Percentiles rank a stretch among this genome's conserved stretches.
Conservation (phyloP, 1,140 invertebrate genomes). For the Eubasilissa regina region DNA sequence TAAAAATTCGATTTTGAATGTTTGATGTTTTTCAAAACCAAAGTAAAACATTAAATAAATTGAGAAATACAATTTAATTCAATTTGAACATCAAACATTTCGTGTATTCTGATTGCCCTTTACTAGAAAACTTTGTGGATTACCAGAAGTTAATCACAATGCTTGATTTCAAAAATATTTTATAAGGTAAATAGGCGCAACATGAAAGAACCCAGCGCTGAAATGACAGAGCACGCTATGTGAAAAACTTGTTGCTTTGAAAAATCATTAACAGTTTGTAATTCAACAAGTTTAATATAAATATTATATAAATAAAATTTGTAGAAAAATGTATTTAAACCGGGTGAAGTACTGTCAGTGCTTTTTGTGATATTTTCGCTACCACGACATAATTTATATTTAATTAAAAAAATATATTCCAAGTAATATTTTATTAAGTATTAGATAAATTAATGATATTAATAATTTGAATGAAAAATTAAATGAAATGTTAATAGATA, state of each 20-base stretch:
- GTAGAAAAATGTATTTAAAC: background rate
- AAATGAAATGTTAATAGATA: too few species aligned
- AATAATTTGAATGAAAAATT: too few species aligned
- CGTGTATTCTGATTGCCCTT: slow-evolving; percentile 1
- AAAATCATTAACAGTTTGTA: slow-evolving; percentile 19
- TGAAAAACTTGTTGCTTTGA: slow-evolving; percentile 30
- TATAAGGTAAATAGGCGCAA: slow-evolving; percentile 34
- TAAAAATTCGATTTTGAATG: background rate
- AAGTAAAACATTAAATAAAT: background rate
- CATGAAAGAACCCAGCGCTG: slow-evolving; percentile 21
- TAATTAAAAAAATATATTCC: too few species aligned
- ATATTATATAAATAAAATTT: background rate
- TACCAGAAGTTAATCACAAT: slow-evolving; percentile 21
- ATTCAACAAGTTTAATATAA: background rate
- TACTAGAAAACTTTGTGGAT: slow-evolving; percentile 15
- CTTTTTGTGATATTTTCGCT: too few species aligned
- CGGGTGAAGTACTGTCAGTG: background rate
- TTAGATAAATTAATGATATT: too few species aligned
- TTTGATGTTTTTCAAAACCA: background rate
- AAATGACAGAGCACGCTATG: slow-evolving; percentile 42
- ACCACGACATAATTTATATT: too few species aligned
- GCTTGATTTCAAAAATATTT: slow-evolving; percentile 35
- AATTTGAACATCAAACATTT: background rate
- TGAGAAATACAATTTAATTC: background rate
- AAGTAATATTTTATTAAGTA: too few species aligned